Evolutionary conservation across 2,797 vertebrate genomes (phyloP), one percentile per base, ranked within the genome.

Genomic region (Crenichthys baileyi): DNA sequence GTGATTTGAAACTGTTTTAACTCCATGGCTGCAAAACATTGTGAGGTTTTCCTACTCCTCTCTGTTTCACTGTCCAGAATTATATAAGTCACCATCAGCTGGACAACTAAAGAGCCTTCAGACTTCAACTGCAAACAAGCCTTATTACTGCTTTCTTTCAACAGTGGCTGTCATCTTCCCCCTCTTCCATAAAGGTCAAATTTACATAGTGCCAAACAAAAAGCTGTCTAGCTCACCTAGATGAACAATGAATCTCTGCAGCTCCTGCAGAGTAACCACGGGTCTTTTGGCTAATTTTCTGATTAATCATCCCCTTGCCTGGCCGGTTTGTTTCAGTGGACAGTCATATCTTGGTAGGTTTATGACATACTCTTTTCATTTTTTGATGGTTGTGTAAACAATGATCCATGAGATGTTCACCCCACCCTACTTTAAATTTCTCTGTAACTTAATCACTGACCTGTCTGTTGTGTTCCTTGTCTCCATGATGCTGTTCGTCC

Each of bases 11-110:
- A 72, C 56, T 79, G n/a, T 78, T 70, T 78, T 63, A 65, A 82
- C 72, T 73, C 80, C 24, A 75, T 80, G 78, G 84, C 72, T 83
- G 80, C 46, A 29, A 58, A 75, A 48, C 70, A 72, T 81, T 44
- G 24, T 39, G 70, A 75, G 72, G 70, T 76, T 79, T 79, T 83
- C 70, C 60, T 20, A 53, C 44, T n/a, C 1, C 4, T 75, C 58
- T 65, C 31, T 79, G 12, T 24, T 41, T 56, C 20, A 26, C 48
- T 46, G 63, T 71, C 76, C 51, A 76, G 56, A 72, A 70, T 75
- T 65, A 84, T 72, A 63, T 46, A 72, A 75, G 67, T 76, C 79
- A 76, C 4, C 60, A 0, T 76, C 73, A 18, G 67, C 79, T 79
- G 72, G 48, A 20, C 46, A 75, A 29, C 71, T 55, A n/a, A 55